These are phyloP conservation scores for Timema cristinae DNA, from an alignment of 2,888 invertebrate species.

Conservation along the genomic window DNA sequence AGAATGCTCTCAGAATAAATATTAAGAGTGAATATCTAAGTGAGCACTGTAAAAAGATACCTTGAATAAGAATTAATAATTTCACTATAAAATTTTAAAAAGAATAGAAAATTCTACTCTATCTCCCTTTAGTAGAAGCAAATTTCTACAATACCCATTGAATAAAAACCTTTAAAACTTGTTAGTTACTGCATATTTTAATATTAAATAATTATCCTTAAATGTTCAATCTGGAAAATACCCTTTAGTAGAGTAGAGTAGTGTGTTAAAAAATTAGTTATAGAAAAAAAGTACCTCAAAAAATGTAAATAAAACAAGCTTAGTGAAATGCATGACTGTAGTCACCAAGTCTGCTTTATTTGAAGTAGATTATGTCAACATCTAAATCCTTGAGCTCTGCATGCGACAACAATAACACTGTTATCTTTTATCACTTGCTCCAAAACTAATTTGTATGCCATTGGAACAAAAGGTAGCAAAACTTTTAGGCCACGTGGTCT, in stretches of 20 bases:
- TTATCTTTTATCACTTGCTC: background rate
- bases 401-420: background rate
- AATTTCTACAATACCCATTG: background rate
- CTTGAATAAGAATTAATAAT: background rate
- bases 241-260: too few relatives aligned
- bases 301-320: background rate
- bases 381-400: background rate
- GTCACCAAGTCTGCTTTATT: conserved; percentile 2
- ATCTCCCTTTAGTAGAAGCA: background rate
- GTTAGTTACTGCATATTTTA: background rate
- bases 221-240: background rate
- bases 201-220: background rate
- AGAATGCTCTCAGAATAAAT: background rate
- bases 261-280: too few relatives aligned
- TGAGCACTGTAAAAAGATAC: background rate
- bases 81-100: background rate
- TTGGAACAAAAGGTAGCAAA: background rate
- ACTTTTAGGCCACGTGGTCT: background rate
- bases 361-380: background rate
- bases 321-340: background rate
- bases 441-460: conserved; percentile 12
- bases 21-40: background rate
- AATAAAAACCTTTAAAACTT: background rate
- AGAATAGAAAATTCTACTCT: background rate
- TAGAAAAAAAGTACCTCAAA: too few relatives aligned